Conservation (phyloP, 2,888 invertebrate genomes). For the Timandra comae region DNA sequence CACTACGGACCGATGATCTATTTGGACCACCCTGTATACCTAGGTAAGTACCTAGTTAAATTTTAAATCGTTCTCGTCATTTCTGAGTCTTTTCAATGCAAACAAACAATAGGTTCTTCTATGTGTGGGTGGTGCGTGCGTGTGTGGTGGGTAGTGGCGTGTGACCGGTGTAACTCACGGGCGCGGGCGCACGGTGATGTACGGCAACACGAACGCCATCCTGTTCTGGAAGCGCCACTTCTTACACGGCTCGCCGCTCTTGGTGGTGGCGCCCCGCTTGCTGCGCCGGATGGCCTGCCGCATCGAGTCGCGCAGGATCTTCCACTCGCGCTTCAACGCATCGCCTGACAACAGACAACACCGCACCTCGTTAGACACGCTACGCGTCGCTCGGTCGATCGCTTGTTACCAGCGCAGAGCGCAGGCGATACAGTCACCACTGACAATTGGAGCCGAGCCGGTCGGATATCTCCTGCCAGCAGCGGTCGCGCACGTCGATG, state of each 20-base stretch:
- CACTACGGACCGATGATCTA: no score
- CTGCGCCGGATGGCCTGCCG: constrained; percentile 60
- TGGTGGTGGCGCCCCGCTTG: constrained; percentile 46
- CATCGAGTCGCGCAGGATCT: constrained; percentile 66
- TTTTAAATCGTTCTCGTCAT: no score
- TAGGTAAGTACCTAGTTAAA: no score
- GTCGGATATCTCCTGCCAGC: constrained; percentile 64
- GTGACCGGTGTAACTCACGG: no score
- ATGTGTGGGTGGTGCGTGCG: no score
- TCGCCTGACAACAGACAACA: no score
- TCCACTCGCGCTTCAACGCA: constrained; percentile 65
- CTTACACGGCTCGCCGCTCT: constrained; percentile 54
- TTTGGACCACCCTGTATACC: no score
- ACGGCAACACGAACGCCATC: constrained; percentile 63
- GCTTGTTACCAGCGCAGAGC: background rate
- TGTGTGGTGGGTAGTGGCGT: no score
- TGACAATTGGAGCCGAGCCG: constrained; percentile 58
- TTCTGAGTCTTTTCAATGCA: no score
- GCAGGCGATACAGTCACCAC: constrained; percentile 18
- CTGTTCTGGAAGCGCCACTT: constrained; percentile 63
- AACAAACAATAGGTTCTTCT: no score
- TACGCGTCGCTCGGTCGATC: background rate
- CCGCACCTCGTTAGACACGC: no score
- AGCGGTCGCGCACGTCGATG: constrained; percentile 59
- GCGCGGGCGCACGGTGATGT: constrained; percentile 66